These are phyloP conservation scores for Lacerta bilineata DNA, from an alignment of 2,797 vertebrate species.

Conservation along the genomic window DNA sequence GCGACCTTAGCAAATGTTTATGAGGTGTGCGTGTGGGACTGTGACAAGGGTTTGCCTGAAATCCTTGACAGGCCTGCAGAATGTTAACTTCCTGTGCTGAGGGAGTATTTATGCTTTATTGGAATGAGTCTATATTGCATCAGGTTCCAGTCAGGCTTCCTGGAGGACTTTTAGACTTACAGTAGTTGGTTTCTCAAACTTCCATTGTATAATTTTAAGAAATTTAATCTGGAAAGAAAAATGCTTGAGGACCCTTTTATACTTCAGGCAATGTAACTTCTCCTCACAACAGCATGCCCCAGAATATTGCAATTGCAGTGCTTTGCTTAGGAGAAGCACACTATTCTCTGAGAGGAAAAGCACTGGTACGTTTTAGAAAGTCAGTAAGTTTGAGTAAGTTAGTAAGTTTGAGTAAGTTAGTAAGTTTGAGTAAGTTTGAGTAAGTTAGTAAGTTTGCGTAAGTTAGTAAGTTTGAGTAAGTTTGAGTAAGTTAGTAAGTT, in stretches of 20 bases:
- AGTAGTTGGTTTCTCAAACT: background rate
- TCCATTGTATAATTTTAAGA: background rate
- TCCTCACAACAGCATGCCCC: background rate
- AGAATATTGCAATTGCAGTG: background rate
- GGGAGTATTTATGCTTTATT: background rate
- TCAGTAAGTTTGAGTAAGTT: too few relatives aligned
- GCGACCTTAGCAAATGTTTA: background rate
- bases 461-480: too few relatives aligned
- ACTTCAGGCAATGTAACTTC: background rate
- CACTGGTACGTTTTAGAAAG: too few relatives aligned
- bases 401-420: too few relatives aligned
- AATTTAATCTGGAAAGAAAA: background rate
- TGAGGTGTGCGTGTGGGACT: background rate
- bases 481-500: too few relatives aligned
- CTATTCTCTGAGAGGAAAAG: background rate
- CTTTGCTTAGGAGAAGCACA: background rate
- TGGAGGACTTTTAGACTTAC: background rate
- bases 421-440: too few relatives aligned
- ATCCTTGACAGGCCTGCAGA: background rate
- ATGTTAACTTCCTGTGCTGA: background rate
- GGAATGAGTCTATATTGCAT: background rate
- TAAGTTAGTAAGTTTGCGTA: too few relatives aligned
- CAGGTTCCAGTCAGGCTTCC: background rate
- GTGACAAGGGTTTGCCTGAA: background rate
- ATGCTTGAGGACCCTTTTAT: background rate